Base-by-base conservation (phyloP, 2,888 invertebrate genomes). In the Agrotis exclamationis region DNA sequence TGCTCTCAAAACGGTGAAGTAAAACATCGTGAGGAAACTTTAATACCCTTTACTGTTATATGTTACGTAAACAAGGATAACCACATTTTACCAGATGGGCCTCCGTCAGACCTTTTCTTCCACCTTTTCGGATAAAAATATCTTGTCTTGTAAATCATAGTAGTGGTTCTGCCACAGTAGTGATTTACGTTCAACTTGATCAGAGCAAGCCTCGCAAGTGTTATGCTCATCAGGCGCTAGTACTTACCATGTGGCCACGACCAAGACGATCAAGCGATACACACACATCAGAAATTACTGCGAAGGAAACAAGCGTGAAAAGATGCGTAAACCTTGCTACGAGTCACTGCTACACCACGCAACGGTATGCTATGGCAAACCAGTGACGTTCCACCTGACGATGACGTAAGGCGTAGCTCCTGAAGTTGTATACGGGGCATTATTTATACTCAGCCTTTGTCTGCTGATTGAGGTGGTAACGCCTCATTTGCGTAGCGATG, bases 131-230 rank as follows among this genome's bases (percentile, higher is more conserved):
- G n/a, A n/a, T n/a, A n/a, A n/a, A n/a, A n/a, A n/a, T n/a, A n/a
- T n/a, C n/a, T n/a, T n/a, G n/a, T n/a, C n/a, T n/a, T n/a, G n/a
- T n/a, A n/a, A 13, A 33, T 33, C 33, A 4, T 56, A 44, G 84
- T 85, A 83, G 53, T 63, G 70, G 81, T 45, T 2, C 9, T 13
- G 44, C 16, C 18, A 47, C 16, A 24, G 22, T n/a, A 54, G 70
- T 79, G 79, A 84, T 85, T 81, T 81, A 77, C 48, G 56, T 13
- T 11, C 44, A 54, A 39, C 58, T 81, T 68, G 79, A 79, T 79
- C 59, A 65, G 53, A 74, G 20, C 57, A 63, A 79, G 64, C 47
- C 33, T 50, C 9, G 65, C 11, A 14, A 68, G 72, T 39, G 65
- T 60, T 74, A 58, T 54, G 56, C 66, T 76, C 64, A 57, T 76